phyloP scores from a whole-genome alignment of 2,113 vertebrate species.

The Zeus faber region DNA sequence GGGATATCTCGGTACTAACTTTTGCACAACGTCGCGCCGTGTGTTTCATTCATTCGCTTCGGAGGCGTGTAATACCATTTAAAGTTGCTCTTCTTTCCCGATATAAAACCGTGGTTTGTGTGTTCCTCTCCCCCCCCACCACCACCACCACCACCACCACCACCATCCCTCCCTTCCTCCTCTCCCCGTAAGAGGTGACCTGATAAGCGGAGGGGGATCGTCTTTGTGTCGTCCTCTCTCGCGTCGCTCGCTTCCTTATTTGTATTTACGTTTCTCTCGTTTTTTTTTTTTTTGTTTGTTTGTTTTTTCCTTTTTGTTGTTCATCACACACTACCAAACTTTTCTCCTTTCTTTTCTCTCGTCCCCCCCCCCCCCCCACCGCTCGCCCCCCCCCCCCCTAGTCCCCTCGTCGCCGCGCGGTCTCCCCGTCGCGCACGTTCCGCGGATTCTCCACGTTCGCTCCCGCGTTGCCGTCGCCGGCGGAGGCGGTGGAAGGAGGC shows the following conservation, averaged over 20 bases:
- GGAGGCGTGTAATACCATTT: constrained; percentile 19
- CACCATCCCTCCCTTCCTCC: too few species aligned
- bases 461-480: too few species aligned
- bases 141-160: too few species aligned
- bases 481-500: too few species aligned
- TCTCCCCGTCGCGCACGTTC: neutral
- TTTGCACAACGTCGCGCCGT: too few species aligned
- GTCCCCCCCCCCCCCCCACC: too few species aligned
- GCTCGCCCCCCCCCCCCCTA: too few species aligned
- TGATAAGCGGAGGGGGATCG: constrained; percentile 68
- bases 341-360: too few species aligned
- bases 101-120: constrained; percentile 30
- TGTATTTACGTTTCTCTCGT: constrained; percentile 43
- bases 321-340: too few species aligned
- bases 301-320: constrained; percentile 40
- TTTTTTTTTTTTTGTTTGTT: constrained; percentile 29
- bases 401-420: neutral
- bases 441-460: too few species aligned
- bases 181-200: too few species aligned
- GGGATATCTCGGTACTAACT: constrained; percentile 52
- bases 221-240: constrained; percentile 74
- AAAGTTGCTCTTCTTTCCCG: constrained; percentile 55
- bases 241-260: constrained; percentile 42
- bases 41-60: constrained; percentile 20
- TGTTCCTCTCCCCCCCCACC: too few species aligned